Evolutionary conservation across 64 coral and sea anemone genomes (phyloP).

Genomic region (Montipora cactus): DNA sequence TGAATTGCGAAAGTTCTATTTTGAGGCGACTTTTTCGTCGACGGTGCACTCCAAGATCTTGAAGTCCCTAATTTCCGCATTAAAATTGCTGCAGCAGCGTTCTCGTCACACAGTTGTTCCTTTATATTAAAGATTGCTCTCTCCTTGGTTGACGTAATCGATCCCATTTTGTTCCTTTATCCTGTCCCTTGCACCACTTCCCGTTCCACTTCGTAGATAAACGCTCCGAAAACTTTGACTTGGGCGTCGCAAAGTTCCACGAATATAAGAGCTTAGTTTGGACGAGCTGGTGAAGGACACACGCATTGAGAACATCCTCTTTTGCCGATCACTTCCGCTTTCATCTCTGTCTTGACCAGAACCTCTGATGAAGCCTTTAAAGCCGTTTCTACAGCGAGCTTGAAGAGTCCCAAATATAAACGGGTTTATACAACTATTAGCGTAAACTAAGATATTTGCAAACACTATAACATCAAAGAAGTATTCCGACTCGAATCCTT

Average conservation of each 20-base stretch:
- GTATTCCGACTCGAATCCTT: slow-evolving; percentile 4
- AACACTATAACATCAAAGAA: slow-evolving; percentile 70
- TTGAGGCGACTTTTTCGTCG: too few species aligned
- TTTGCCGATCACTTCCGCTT: neutral
- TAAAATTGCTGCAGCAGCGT: too few species aligned
- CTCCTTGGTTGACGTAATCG: neutral
- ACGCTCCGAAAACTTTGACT: neutral
- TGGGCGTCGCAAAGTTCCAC: neutral
- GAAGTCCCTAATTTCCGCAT: too few species aligned
- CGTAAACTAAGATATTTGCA: slow-evolving; percentile 83
- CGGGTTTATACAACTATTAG: slow-evolving; percentile 90
- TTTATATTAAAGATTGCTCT: slow-evolving; percentile 13
- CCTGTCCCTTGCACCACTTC: neutral
- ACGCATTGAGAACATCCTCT: slow-evolving; percentile 69
- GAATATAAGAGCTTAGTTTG: neutral
- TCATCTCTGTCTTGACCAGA: slow-evolving; percentile 4
- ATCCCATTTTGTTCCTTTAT: neutral
- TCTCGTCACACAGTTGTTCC: too few species aligned
- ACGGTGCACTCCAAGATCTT: too few species aligned
- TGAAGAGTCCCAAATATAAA: slow-evolving; percentile 94
- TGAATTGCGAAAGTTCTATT: too few species aligned
- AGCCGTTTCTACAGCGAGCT: slow-evolving; percentile 42
- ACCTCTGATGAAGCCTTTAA: neutral
- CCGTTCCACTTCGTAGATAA: neutral
- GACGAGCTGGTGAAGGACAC: slow-evolving; percentile 79